phyloP scores from a whole-genome alignment of 2,888 invertebrate species.

The Clepsis dumicolana region DNA sequence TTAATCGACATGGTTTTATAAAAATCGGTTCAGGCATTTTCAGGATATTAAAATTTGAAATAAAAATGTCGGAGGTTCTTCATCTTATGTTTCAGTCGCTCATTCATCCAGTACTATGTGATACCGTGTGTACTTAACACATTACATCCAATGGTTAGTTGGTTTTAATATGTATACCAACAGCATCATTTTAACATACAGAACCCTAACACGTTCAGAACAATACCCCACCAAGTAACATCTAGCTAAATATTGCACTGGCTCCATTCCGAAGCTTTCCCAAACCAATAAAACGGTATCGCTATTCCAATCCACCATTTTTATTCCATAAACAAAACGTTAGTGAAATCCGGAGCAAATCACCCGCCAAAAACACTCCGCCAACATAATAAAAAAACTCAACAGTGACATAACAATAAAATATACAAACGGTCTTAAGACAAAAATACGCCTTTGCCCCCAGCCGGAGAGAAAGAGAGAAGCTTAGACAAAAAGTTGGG shows the following conservation, averaged over 20 bases:
- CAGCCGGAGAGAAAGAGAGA: slow-evolving; percentile 47
- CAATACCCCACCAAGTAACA: neutral
- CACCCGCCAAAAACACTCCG: slow-evolving; percentile 52
- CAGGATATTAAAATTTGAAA: too few species aligned
- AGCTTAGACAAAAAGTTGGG: slow-evolving; percentile 45
- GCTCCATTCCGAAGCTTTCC: neutral
- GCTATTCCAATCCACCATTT: slow-evolving; percentile 20
- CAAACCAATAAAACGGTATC: slow-evolving; percentile 25
- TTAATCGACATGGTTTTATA: too few species aligned
- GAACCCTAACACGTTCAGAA: neutral
- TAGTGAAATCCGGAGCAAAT: slow-evolving; percentile 46
- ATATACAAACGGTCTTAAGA: slow-evolving; percentile 52
- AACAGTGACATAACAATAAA: slow-evolving; percentile 49
- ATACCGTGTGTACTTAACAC: too few species aligned
- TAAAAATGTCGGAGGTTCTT: too few species aligned
- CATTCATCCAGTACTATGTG: too few species aligned
- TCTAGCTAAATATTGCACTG: neutral
- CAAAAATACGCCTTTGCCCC: slow-evolving; percentile 49
- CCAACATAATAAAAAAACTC: slow-evolving; percentile 54
- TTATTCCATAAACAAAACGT: slow-evolving; percentile 29
- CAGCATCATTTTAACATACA: neutral
- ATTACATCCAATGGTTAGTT: too few species aligned
- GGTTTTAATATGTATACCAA: too few species aligned
- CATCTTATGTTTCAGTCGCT: too few species aligned
- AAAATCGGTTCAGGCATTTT: too few species aligned